Conservation (phyloP, 2,888 invertebrate genomes). For the Drosophila hawaiiensis region DNA sequence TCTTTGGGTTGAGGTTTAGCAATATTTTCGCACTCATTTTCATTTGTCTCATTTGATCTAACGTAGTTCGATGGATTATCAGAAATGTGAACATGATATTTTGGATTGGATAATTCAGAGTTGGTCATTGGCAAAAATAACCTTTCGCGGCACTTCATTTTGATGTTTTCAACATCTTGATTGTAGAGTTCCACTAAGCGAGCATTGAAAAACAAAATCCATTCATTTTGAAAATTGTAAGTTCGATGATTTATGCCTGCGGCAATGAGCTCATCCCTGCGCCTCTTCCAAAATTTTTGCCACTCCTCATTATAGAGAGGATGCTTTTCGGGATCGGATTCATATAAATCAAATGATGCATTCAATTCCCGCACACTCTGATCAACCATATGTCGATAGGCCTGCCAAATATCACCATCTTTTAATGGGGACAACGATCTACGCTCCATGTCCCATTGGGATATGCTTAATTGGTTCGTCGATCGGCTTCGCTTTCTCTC, state of each 20-base stretch:
- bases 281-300: slow-evolving; percentile 94
- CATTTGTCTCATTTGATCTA: neutral
- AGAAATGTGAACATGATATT: slow-evolving; percentile 88
- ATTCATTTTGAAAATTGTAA: slow-evolving; percentile 94
- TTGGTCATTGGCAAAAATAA: slow-evolving; percentile 83
- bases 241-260: slow-evolving; percentile 88
- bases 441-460: slow-evolving; percentile 61
- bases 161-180: slow-evolving; percentile 87
- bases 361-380: slow-evolving; percentile 76
- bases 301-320: slow-evolving; percentile 94
- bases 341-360: slow-evolving; percentile 87
- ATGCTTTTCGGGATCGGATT: slow-evolving; percentile 93
- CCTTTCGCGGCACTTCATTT: slow-evolving; percentile 73
- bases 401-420: slow-evolving; percentile 82
- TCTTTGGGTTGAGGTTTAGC: neutral
- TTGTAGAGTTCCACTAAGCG: slow-evolving; percentile 91
- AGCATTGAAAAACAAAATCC: slow-evolving; percentile 93
- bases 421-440: slow-evolving; percentile 78
- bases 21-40: neutral
- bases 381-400: slow-evolving; percentile 82
- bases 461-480: slow-evolving; percentile 10
- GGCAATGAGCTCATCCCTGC: slow-evolving; percentile 89
- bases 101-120: slow-evolving; percentile 87
- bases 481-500: slow-evolving; percentile 34
- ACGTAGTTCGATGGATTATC: neutral